phyloP scores from a whole-genome alignment of 2,797 vertebrate species.

The Microctenopoma stevenorrisi region DNA sequence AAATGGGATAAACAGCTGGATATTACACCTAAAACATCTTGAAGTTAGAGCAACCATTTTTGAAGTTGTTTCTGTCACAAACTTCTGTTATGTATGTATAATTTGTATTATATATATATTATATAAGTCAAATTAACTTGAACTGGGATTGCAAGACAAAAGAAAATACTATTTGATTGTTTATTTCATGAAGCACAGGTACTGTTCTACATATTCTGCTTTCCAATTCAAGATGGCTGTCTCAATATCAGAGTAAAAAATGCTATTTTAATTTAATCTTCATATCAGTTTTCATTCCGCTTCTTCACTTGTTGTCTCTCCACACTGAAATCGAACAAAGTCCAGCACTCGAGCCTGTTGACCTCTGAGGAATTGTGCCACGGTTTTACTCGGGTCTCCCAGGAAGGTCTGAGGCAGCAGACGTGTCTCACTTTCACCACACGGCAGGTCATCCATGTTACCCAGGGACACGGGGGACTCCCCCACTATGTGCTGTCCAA shows the following conservation, averaged over 20 bases:
- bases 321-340: slow-evolving; percentile 91
- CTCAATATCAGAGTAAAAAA: neutral
- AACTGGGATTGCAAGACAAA: neutral
- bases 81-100: neutral
- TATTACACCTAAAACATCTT: too few relatives aligned
- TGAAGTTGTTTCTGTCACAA: neutral
- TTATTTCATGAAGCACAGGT: slow-evolving; percentile 33
- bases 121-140: neutral
- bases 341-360: slow-evolving; percentile 86
- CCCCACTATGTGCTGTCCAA: slow-evolving; percentile 93
- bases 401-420: slow-evolving; percentile 90
- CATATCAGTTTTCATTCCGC: slow-evolving; percentile 47
- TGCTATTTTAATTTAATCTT: slow-evolving; percentile 24
- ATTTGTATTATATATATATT: too few relatives aligned
- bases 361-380: slow-evolving; percentile 88
- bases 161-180: slow-evolving; percentile 11
- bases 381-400: slow-evolving; percentile 85
- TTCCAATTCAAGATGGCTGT: slow-evolving; percentile 37
- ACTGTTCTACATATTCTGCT: neutral
- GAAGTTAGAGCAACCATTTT: too few relatives aligned
- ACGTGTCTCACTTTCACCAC: slow-evolving; percentile 86
- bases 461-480: slow-evolving; percentile 89
- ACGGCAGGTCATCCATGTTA: slow-evolving; percentile 87
- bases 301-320: slow-evolving; percentile 75
- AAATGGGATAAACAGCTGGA: too few relatives aligned